Percentiles rank a stretch among this genome's conserved stretches.
phyloP scores from a whole-genome alignment of 2,888 invertebrate species.

The Drosophila barbarae region DNA sequence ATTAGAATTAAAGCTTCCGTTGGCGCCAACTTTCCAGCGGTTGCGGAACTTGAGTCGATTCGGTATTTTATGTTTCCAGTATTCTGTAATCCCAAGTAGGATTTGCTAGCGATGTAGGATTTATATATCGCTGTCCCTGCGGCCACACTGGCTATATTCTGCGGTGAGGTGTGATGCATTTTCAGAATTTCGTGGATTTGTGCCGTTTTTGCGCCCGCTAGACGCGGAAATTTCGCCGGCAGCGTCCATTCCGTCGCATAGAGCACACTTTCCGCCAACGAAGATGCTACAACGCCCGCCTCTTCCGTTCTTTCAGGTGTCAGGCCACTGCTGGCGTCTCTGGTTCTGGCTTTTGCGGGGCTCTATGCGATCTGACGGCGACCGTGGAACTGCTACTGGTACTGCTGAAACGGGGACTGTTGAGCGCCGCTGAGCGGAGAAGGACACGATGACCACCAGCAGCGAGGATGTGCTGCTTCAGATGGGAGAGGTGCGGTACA shows the following conservation, averaged over 20 bases:
- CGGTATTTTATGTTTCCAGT: no score
- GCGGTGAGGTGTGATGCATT: constrained; percentile 47
- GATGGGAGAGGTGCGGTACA: constrained; percentile 94
- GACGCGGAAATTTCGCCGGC: constrained; percentile 4
- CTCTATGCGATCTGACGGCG: constrained; percentile 29
- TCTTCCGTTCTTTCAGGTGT: constrained; percentile 28
- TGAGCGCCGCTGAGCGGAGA: constrained; percentile 18
- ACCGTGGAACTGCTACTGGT: constrained; percentile 18
- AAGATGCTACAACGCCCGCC: constrained; percentile 19
- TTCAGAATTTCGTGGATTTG: constrained; percentile 32
- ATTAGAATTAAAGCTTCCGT: neutral
- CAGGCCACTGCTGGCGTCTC: constrained; percentile 21
- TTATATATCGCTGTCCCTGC: neutral
- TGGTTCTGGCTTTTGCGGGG: constrained; percentile 7
- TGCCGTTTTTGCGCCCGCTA: constrained; percentile 4
- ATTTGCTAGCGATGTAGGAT: neutral
- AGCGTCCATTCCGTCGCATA: neutral
- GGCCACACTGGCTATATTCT: constrained; percentile 28
- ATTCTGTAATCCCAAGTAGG: neutral
- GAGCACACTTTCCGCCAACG: neutral
- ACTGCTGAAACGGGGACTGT: constrained; percentile 16
- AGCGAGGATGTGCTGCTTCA: constrained; percentile 97
- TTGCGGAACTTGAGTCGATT: no score
- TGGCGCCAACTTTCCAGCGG: neutral
- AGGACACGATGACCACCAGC: constrained; percentile 86